Evolutionary conservation across 2,888 invertebrate genomes (phyloP).

Genomic region (Dendrolimus pini): DNA sequence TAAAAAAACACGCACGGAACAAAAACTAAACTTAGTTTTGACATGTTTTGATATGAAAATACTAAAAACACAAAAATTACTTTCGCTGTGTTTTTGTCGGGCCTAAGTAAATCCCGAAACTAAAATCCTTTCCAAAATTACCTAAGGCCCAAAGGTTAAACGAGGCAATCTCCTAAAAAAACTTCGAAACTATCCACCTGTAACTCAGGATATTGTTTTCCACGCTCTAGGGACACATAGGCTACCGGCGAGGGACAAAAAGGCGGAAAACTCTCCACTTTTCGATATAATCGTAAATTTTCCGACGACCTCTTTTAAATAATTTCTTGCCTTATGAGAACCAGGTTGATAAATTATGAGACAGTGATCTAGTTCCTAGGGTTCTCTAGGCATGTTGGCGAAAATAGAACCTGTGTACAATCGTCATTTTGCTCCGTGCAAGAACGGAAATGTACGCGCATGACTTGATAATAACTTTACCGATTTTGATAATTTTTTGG

Average conservation of each 20-base stretch:
- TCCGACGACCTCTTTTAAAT: background rate
- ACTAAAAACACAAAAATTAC: too few relatives aligned
- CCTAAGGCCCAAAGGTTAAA: constrained; percentile 7
- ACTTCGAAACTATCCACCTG: background rate
- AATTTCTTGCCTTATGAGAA: constrained; percentile 6
- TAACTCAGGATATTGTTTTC: background rate
- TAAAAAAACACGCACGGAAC: too few relatives aligned
- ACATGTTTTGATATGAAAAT: too few relatives aligned
- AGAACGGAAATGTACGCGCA: too few relatives aligned
- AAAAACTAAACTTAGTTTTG: too few relatives aligned
- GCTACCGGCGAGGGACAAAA: background rate
- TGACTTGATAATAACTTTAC: too few relatives aligned
- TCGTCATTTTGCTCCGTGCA: too few relatives aligned
- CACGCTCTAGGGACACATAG: background rate
- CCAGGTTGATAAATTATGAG: constrained; percentile 3
- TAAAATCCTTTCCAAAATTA: constrained; percentile 9
- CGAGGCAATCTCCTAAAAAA: background rate
- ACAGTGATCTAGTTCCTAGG: constrained; percentile 7
- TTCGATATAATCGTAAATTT: background rate
- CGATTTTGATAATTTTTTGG: too few relatives aligned
- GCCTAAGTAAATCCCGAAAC: too few relatives aligned
- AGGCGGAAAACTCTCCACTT: background rate
- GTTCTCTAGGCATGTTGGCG: too few relatives aligned
- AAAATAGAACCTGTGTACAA: too few relatives aligned
- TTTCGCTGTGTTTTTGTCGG: too few relatives aligned